These are phyloP conservation scores for Ligdia adustata DNA, from an alignment of 2,888 invertebrate genomes.

Conservation along the genomic window DNA sequence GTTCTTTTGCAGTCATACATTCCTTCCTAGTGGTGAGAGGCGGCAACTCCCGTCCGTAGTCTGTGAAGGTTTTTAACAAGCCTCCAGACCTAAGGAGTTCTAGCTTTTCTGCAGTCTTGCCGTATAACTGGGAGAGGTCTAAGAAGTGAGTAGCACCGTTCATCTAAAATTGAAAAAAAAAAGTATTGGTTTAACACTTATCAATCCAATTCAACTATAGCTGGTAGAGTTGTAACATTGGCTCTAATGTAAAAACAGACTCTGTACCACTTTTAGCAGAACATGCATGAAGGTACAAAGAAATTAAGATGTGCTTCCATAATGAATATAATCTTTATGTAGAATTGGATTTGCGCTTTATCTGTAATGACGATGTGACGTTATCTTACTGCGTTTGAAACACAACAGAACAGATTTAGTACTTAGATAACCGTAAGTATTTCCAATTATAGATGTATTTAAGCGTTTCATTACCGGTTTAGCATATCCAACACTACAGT, in stretches of 20 bases:
- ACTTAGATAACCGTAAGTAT: no score
- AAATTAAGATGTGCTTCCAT: no score
- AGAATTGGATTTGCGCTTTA: no score
- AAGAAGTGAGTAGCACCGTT: conserved; percentile 89
- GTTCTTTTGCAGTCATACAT: conserved; percentile 85
- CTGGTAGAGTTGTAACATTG: no score
- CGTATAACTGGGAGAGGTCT: conserved; percentile 90
- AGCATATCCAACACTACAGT: conserved; percentile 88
- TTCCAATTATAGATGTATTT: no score
- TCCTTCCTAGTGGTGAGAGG: conserved; percentile 87
- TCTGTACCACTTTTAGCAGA: neutral
- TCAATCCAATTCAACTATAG: no score
- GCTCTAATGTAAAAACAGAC: no score
- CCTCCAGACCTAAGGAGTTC: conserved; percentile 86
- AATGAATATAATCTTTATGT: no score
- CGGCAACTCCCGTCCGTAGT: conserved; percentile 86
- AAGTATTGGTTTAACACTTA: no score
- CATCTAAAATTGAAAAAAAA: conserved; percentile 81
- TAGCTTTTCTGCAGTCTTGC: conserved; percentile 84
- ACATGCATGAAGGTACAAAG: neutral
- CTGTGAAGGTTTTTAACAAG: conserved; percentile 85
- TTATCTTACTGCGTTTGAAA: no score
- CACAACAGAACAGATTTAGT: no score
- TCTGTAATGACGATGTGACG: no score
- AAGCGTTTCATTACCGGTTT: conserved; percentile 82